Percentiles rank a stretch among this genome's conserved stretches.
Conservation (phyloP, 2,113 vertebrate species). For the Heteronetta atricapilla region DNA sequence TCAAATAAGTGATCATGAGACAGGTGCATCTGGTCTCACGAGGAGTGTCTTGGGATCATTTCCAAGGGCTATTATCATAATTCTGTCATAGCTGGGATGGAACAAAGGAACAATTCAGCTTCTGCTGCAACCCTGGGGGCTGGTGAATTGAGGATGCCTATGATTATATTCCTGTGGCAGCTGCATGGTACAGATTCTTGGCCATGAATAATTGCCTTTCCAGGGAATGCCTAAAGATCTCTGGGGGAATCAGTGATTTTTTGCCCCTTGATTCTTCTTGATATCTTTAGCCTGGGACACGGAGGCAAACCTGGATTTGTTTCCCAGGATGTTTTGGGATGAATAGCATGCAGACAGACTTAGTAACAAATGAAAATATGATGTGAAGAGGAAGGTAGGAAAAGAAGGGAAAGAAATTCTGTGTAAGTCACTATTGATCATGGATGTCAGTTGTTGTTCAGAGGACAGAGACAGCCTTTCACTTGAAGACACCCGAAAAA, state of each 20-base stretch:
- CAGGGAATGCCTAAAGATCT: constrained; percentile 29
- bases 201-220: constrained; percentile 43
- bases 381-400: neutral
- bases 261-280: constrained; percentile 1
- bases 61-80: neutral
- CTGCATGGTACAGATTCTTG: constrained; percentile 21
- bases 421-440: neutral
- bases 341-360: neutral
- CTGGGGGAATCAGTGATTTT: neutral
- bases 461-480: neutral
- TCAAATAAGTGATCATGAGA: neutral
- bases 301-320: neutral
- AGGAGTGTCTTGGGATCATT: neutral
- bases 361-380: neutral
- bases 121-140: neutral
- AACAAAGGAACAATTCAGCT: neutral
- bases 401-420: neutral
- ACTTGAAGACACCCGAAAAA: fast-evolving
- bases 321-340: neutral
- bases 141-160: constrained; percentile 7
- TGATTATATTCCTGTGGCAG: constrained; percentile 40
- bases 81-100: neutral
- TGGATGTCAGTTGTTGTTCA: neutral
- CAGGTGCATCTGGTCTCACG: neutral
- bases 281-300: neutral